Percentiles rank a stretch among this genome's conserved stretches.
These are phyloP conservation scores for Azorinus chamasolen DNA, from an alignment of 2,888 invertebrate genomes.

Conservation along the genomic window DNA sequence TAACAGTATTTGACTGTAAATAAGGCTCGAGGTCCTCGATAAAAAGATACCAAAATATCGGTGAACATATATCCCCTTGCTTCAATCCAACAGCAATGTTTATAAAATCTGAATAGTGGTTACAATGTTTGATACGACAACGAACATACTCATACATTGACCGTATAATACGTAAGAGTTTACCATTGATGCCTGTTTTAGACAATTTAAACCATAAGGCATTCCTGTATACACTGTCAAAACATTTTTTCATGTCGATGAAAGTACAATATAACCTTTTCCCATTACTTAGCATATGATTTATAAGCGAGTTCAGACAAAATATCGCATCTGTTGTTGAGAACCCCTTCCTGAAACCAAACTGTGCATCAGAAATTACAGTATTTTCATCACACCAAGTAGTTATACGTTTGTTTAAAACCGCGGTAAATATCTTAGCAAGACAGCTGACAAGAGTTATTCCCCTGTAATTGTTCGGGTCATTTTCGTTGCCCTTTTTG, in stretches of 20 bases:
- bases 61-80: too few relatives aligned
- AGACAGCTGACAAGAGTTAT: constrained; percentile 36
- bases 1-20: not conserved
- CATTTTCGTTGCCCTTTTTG: constrained; percentile 26
- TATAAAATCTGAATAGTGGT: constrained; percentile 14
- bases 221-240: constrained; percentile 31
- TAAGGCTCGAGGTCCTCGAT: constrained; percentile 25
- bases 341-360: constrained; percentile 20
- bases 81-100: constrained; percentile 21
- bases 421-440: constrained; percentile 28
- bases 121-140: constrained; percentile 6
- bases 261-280: constrained; percentile 18
- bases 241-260: constrained; percentile 19
- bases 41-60: constrained; percentile 21
- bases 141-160: constrained; percentile 19
- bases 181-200: constrained; percentile 17
- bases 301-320: constrained; percentile 15
- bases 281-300: constrained; percentile 6
- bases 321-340: constrained; percentile 39
- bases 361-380: constrained; percentile 22
- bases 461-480: constrained; percentile 41
- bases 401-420: constrained; percentile 23
- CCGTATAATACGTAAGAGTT: constrained; percentile 8
- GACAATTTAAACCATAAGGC: constrained; percentile 28
- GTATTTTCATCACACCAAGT: constrained; percentile 12